Base-by-base conservation (phyloP, 92 coral and sea anemone species). In the Micromussa lordhowensis region DNA sequence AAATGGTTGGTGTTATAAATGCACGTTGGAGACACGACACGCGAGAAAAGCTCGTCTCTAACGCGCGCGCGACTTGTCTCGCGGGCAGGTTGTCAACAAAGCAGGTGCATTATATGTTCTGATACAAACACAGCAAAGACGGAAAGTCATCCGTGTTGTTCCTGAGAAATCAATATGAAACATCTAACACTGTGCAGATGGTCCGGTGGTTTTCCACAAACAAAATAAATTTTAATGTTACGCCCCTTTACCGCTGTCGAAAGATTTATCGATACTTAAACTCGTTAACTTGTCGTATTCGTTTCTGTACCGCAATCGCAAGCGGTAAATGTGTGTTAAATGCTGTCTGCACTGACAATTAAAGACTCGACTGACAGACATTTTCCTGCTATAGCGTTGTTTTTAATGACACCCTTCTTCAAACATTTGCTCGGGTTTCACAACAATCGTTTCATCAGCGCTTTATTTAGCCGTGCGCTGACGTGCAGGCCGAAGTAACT, bases 401-500 rank as follows among this genome's bases (percentile, higher is more conserved):
- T 64, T 81, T 81, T 40, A 63, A 35, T 84, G 81, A 84, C 87
- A 57, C 30, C 30, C n/a, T 75, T 40, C 53, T 84, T 74, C 40
- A 84, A 84, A 73, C 48, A 84, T 84, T 84, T 73, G 73, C 55
- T 74, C n/a, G 58, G 30, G 68, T 35, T 30, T 59, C 87, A 32
- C 38, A 53, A 32, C 79, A 72, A 22, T 34, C 26, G 24, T 71
- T 19, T 21, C 55, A 81, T 84, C 74, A 84, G 88, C 17, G 17
- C 29, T 44, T 44, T 54, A 24, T 12, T 35, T 34, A 44, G 51
- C 58, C 19, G 30, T 17, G 53, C 48, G 29, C 16, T 19, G 48
- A 80, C 51, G 8, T 44, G 1, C 38, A 78, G 16, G 44, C 68
- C 10, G 22, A 69, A 14, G 78, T 68, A 35, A 12, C 18, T 83